These are phyloP conservation scores for Dendrolimus punctatus DNA, from an alignment of 1,140 invertebrate genomes.

Conservation along the genomic window DNA sequence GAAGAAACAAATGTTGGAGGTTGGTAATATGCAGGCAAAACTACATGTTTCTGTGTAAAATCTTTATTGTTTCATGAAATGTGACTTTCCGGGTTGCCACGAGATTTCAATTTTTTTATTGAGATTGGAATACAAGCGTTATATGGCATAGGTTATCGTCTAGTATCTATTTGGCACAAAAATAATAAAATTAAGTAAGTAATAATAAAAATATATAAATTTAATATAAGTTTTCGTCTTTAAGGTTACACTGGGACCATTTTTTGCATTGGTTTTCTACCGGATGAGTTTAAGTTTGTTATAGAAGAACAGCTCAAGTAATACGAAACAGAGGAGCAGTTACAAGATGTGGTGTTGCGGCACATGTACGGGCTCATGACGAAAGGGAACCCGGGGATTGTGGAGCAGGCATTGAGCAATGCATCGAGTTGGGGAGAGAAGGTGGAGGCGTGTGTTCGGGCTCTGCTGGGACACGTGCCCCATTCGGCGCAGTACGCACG, in stretches of 20 bases:
- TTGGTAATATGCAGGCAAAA: too few relatives aligned
- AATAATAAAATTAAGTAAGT: too few relatives aligned
- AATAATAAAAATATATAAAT: too few relatives aligned
- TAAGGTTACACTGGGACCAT: slow-evolving; percentile 33
- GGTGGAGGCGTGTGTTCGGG: slow-evolving; percentile 15
- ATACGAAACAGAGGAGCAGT: slow-evolving; percentile 17
- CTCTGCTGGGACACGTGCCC: slow-evolving; percentile 16
- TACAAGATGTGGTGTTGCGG: slow-evolving; percentile 21
- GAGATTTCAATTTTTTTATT: too few relatives aligned
- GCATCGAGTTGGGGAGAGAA: slow-evolving; percentile 23
- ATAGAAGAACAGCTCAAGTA: slow-evolving; percentile 17
- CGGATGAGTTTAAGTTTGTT: slow-evolving; percentile 17
- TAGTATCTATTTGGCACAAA: neutral
- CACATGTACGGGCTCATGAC: slow-evolving; percentile 26
- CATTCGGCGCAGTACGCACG: slow-evolving; percentile 27
- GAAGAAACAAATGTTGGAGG: too few relatives aligned
- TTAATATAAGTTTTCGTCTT: too few relatives aligned
- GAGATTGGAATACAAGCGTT: too few relatives aligned
- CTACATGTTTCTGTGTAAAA: too few relatives aligned
- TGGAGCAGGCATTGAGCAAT: slow-evolving; percentile 9
- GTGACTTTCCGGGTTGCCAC: too few relatives aligned
- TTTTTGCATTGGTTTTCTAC: slow-evolving; percentile 28
- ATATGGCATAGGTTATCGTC: too few relatives aligned
- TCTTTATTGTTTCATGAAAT: too few relatives aligned
- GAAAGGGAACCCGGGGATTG: neutral